Base-by-base conservation (phyloP, 2,113 vertebrate species). In the Circaetus gallicus region DNA sequence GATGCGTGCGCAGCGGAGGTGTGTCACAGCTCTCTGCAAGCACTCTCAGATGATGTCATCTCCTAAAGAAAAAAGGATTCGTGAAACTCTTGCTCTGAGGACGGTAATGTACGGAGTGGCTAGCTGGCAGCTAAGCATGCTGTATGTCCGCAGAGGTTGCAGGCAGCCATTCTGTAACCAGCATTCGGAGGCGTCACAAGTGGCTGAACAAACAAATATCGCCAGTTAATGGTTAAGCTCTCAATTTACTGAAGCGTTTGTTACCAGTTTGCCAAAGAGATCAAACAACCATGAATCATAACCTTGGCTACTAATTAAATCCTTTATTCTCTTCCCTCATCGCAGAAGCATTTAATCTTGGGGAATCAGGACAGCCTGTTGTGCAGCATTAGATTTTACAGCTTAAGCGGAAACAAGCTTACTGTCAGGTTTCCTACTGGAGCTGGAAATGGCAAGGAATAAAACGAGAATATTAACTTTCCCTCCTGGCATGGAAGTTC, bases 241-340 rank as follows among this genome's bases (percentile, higher is more conserved):
- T 94, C 67, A 25, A 82, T 94, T 87, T 92, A 38, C 91, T 84
- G 3, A 97, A 91, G 91, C 29, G 10, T 95, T 97, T 94, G 86
- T 96, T 96, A 94, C 93, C 58, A 80, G 95, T 93, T 96, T 97
- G 94, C 58, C 6, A 62, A 90, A 90, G 86, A 97, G 91, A 95
- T 96, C 96, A 95, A 97, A 97, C 96, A 93, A 55, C 58, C 0
- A 1, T 95, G 95, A 96, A 97, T 97, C 96, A 96, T 94, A 96
- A 93, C 94, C 93, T 67, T 97, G 96, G 95, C 97, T 97, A 95
- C 93, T 97, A 96, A 97, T 97, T 97, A 97, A 97, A 91, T 96
- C 86, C 66, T 95, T 88, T 85, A 89, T 93, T 96, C 91, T 77
- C 81, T 95, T 97, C 56, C 72, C 86, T 97, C 92, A 95, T 79